Conservation (phyloP, 2,113 vertebrate genomes). For the crab-eating macaque (Macaca fascicularis) region DNA sequence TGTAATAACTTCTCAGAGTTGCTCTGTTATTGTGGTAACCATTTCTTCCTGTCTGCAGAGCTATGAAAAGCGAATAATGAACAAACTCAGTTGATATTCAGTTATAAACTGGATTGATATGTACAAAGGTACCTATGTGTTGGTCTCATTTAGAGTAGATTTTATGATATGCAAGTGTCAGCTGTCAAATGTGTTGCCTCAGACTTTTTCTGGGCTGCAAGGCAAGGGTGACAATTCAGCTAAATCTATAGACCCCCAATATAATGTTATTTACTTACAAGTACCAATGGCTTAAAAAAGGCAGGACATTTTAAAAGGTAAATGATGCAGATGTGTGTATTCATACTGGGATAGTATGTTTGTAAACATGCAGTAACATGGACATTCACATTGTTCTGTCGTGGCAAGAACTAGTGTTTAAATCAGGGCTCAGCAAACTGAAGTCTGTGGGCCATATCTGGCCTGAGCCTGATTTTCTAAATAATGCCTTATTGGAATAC, state of each 20-base stretch:
- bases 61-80: neutral
- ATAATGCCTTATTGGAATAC: neutral
- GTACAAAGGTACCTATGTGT: neutral
- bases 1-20: neutral
- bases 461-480: neutral
- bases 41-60: neutral
- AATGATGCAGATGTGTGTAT: neutral
- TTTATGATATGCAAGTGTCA: neutral
- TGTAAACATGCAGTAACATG: neutral
- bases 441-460: fast-evolving
- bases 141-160: neutral
- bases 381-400: neutral
- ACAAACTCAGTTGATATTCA: neutral
- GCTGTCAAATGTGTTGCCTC: neutral
- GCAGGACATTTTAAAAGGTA: neutral
- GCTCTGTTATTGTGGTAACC: neutral
- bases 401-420: neutral
- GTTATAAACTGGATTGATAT: neutral
- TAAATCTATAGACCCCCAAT: fast-evolving
- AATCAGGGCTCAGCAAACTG: neutral
- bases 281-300: neutral
- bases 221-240: neutral
- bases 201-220: neutral
- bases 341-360: neutral
- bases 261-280: neutral